These are phyloP conservation scores for Amphiprion ocellaris DNA, from an alignment of 2,113 vertebrate species.

Conservation along the genomic window DNA sequence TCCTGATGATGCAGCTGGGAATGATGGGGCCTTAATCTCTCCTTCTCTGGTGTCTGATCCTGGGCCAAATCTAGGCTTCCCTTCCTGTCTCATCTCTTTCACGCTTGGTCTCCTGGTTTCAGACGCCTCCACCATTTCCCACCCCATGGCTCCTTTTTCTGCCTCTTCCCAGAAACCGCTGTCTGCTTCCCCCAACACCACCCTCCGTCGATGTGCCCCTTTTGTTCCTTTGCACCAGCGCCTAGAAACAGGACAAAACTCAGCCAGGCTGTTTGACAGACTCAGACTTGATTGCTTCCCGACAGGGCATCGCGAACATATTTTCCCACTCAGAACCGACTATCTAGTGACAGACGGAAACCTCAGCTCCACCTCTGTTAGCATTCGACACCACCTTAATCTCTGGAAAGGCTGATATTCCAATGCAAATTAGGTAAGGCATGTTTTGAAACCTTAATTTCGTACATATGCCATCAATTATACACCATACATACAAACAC, in stretches of 20 bases:
- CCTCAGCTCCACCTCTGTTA: slow-evolving; percentile 27
- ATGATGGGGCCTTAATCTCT: slow-evolving; percentile 79
- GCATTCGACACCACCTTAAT: slow-evolving; percentile 57
- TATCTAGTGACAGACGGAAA: slow-evolving; percentile 52
- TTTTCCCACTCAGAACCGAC: slow-evolving; percentile 30
- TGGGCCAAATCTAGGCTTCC: slow-evolving; percentile 74
- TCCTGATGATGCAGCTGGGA: slow-evolving; percentile 70
- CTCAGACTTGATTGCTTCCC: slow-evolving; percentile 52
- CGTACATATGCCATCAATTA: slow-evolving; percentile 71
- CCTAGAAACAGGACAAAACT: slow-evolving; percentile 51
- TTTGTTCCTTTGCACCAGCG: slow-evolving; percentile 68
- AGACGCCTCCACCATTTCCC: slow-evolving; percentile 64
- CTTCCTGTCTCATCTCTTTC: slow-evolving; percentile 66
- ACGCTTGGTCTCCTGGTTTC: slow-evolving; percentile 73
- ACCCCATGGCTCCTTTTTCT: slow-evolving; percentile 38
- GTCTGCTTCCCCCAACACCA: neutral
- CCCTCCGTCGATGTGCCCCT: slow-evolving; percentile 36
- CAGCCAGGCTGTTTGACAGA: slow-evolving; percentile 38
- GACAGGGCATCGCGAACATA: slow-evolving; percentile 18
- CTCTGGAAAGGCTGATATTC: slow-evolving; percentile 52
- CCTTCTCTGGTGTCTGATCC: slow-evolving; percentile 74
- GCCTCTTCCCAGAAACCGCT: slow-evolving; percentile 50
- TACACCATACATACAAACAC: slow-evolving; percentile 44
- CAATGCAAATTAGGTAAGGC: slow-evolving; percentile 59
- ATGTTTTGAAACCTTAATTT: slow-evolving; percentile 74